A percentile compares a stretch with the other conserved stretches of the same genome.
These are phyloP conservation scores for Ciona savignyi DNA, from an alignment of 23 tunicate species.

Conservation along the genomic window DNA sequence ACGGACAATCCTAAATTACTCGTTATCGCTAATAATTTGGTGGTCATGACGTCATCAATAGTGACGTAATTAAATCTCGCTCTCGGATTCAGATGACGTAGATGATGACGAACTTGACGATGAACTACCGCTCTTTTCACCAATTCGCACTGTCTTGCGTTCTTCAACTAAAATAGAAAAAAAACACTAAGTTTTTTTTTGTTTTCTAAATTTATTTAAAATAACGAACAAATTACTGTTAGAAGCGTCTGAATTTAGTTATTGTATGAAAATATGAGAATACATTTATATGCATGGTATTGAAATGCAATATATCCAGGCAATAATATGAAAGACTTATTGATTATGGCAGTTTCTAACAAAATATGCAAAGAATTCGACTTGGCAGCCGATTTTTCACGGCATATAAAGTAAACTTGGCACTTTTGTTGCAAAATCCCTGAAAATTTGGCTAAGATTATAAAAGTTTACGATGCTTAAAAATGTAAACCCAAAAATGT, in stretches of 20 bases:
- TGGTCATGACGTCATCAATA: not conserved
- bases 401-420: not conserved
- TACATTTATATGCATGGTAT: no score
- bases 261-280: no score
- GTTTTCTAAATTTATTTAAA: not conserved
- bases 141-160: not conserved
- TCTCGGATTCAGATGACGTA: conserved; percentile 47
- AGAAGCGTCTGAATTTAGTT: not conserved
- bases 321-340: no score
- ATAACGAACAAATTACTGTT: not conserved
- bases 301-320: no score
- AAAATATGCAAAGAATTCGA: not conserved
- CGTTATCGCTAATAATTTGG: no score
- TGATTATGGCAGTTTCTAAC: no score
- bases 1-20: no score
- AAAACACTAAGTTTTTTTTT: not conserved
- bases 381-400: not conserved
- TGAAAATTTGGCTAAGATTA: no score
- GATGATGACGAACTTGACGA: conserved; percentile 40
- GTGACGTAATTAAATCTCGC: conserved; percentile 39
- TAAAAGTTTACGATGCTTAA: no score
- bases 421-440: not conserved
- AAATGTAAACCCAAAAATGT: no score
- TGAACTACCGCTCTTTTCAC: conserved; percentile 8
- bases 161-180: conserved; percentile 4